Evolutionary conservation across 2,888 invertebrate species (phyloP).

Genomic region (Leptinotarsa peninsularis): DNA sequence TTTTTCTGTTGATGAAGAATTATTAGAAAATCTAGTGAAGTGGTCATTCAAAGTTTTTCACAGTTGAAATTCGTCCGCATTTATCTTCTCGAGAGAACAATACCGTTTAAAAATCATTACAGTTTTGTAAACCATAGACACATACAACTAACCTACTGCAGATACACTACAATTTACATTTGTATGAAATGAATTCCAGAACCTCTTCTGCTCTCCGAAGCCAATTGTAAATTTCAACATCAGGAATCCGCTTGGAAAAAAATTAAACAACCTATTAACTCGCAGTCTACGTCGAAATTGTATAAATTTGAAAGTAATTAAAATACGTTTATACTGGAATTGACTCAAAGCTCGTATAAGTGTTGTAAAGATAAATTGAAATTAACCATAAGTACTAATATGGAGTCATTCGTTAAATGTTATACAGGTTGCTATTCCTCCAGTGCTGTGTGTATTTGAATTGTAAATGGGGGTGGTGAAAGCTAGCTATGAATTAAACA

Average conservation of each 20-base stretch:
- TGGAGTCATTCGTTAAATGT: conserved; percentile 33
- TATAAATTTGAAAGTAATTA: conserved; percentile 64
- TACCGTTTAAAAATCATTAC: too few species aligned
- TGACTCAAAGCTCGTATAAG: conserved; percentile 43
- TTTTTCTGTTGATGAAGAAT: too few species aligned
- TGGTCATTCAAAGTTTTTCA: too few species aligned
- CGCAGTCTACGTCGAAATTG: conserved; percentile 60
- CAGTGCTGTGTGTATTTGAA: conserved; percentile 12
- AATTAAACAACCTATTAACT: conserved; percentile 57
- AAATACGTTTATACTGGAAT: conserved; percentile 61
- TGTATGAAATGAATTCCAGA: background rate
- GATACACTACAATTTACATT: background rate
- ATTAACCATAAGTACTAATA: conserved; percentile 48
- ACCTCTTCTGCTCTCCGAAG: background rate
- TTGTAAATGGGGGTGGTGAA: background rate
- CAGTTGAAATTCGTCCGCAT: too few species aligned
- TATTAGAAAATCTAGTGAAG: too few species aligned
- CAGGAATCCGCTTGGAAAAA: conserved; percentile 18
- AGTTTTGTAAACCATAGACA: background rate
- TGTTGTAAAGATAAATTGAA: conserved; percentile 49
- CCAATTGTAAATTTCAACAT: conserved; percentile 3
- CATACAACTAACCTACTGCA: too few species aligned
- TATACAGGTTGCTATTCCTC: conserved; percentile 1
- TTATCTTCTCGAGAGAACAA: too few species aligned
- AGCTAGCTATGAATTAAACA: background rate